Evolutionary conservation across 2,797 vertebrate species (phyloP).

Genomic region (Myripristis jacobus): DNA sequence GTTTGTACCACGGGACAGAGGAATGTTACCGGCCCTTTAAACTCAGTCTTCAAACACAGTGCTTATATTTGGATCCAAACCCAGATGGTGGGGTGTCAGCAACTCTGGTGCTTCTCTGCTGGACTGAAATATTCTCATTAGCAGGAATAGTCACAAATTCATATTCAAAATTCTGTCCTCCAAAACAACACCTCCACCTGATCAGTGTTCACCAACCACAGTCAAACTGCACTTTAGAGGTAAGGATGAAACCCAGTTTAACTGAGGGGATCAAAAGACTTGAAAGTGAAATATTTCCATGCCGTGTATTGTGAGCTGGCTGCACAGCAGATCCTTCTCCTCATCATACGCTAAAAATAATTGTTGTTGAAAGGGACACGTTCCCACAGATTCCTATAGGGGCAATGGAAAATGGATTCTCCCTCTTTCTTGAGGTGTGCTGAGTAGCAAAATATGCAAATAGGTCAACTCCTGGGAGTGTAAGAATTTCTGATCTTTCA

Average conservation of each 20-base stretch:
- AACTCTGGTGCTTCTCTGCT: background rate
- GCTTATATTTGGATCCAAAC: too few species aligned
- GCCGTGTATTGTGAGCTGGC: background rate
- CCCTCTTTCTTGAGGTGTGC: background rate
- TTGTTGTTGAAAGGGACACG: background rate
- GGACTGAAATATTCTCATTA: background rate
- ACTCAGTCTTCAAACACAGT: too few species aligned
- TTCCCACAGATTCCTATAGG: background rate
- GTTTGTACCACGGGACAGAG: too few species aligned
- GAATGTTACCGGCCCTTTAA: too few species aligned
- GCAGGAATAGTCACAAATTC: too few species aligned
- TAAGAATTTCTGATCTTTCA: background rate
- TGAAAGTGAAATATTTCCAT: background rate
- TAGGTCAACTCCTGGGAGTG: background rate
- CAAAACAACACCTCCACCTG: background rate
- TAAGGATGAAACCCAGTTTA: background rate
- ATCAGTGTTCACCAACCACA: background rate
- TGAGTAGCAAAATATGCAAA: constrained; percentile 1
- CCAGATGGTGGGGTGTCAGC: constrained; percentile 24
- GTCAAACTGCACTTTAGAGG: background rate
- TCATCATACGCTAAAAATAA: background rate
- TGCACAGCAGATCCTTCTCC: too few species aligned
- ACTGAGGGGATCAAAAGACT: background rate
- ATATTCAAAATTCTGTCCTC: too few species aligned
- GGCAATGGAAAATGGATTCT: background rate